These are phyloP conservation scores for Muntiacus muntjak DNA, from an alignment of 2,113 vertebrate genomes.

Conservation along the genomic window DNA sequence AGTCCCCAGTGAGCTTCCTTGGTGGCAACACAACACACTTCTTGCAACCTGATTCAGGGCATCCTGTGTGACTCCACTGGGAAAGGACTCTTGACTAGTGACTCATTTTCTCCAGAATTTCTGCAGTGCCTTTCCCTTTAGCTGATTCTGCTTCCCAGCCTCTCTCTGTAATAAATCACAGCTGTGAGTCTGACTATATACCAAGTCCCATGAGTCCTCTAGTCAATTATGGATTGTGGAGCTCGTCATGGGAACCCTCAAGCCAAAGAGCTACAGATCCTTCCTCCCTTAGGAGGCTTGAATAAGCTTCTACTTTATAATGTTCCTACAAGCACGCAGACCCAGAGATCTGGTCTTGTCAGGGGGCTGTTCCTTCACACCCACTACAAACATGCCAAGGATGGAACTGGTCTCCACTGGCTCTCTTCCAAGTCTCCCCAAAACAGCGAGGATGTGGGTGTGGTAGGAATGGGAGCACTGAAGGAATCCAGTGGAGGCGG, in stretches of 20 bases:
- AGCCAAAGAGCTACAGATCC: background rate
- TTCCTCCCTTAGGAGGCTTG: background rate
- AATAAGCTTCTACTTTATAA: background rate
- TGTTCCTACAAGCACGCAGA: background rate
- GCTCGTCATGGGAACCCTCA: background rate
- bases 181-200: background rate
- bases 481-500: background rate
- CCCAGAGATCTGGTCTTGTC: background rate
- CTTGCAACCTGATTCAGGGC: too few relatives aligned
- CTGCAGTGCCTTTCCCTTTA: background rate
- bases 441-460: background rate
- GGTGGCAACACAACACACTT: background rate
- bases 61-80: background rate
- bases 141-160: background rate
- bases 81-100: background rate
- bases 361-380: background rate
- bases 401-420: background rate
- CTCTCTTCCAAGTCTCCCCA: background rate
- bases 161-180: background rate
- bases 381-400: background rate
- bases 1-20: background rate
- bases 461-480: accelerated
- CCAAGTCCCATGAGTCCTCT: background rate
- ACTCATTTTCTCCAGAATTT: background rate
- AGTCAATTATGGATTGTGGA: background rate